Conservation (phyloP, 2,113 vertebrate species). For the Oryzias woworae region DNA sequence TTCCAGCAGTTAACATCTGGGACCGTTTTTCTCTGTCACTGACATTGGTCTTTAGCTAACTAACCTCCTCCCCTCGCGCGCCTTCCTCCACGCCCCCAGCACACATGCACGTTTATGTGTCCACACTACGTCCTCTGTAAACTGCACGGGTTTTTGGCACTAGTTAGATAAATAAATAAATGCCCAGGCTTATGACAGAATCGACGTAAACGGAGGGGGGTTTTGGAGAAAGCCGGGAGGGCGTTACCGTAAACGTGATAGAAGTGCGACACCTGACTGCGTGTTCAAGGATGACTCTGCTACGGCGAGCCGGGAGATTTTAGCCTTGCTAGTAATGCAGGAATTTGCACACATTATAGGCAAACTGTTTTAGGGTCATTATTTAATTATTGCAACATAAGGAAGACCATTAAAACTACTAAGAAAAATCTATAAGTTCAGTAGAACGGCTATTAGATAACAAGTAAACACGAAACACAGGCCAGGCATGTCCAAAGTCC, state of each 20-base stretch:
- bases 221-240: constrained; percentile 21
- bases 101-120: constrained; percentile 6
- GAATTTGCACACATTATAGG: constrained; percentile 9
- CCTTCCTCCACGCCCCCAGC: constrained; percentile 53
- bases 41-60: constrained; percentile 6
- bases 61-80: constrained; percentile 31
- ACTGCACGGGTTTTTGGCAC: constrained; percentile 21
- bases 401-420: no score
- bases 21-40: constrained; percentile 11
- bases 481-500: no score
- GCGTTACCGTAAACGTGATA: constrained; percentile 64
- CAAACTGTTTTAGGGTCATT: no score
- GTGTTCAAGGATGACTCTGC: constrained; percentile 72
- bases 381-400: no score
- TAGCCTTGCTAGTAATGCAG: constrained; percentile 42
- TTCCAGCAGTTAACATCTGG: background rate
- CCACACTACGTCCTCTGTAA: constrained; percentile 48
- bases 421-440: no score
- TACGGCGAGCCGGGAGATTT: constrained; percentile 51
- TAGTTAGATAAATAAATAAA: constrained; percentile 22
- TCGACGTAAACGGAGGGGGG: constrained; percentile 6
- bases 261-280: constrained; percentile 78
- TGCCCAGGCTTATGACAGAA: background rate
- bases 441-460: no score
- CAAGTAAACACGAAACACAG: no score